A percentile compares a stretch with the other conserved stretches of the same genome.
These are phyloP conservation scores for Rhopalosiphum nymphaeae DNA, from an alignment of 2,888 invertebrate species.

Conservation along the genomic window DNA sequence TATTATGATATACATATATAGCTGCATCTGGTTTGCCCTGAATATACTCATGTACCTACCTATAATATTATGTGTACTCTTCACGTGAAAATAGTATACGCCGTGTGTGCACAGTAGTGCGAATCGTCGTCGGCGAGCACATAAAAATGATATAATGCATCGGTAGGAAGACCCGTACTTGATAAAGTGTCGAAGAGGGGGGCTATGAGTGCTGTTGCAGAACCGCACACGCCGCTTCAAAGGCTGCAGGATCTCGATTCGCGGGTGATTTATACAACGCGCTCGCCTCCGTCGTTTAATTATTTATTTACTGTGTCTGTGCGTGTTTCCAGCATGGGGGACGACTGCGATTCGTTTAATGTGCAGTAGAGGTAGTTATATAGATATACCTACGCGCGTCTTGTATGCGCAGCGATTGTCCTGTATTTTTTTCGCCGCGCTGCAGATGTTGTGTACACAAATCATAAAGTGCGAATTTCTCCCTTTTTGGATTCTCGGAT, in stretches of 20 bases:
- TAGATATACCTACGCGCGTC: background rate
- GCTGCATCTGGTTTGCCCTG: background rate
- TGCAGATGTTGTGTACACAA: background rate
- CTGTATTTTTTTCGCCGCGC: background rate
- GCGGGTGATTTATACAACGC: slow-evolving; percentile 9
- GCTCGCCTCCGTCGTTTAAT: slow-evolving; percentile 12
- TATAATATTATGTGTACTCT: background rate
- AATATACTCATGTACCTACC: background rate
- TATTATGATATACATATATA: background rate
- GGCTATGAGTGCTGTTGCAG: background rate
- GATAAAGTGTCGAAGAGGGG: background rate
- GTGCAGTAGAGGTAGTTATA: no score
- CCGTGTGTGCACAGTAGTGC: background rate
- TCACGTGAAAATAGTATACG: background rate
- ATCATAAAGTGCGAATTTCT: background rate
- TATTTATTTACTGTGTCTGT: background rate
- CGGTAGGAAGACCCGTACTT: background rate
- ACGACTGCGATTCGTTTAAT: background rate
- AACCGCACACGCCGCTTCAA: slow-evolving; percentile 11
- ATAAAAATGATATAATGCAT: background rate
- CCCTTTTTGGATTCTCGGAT: background rate
- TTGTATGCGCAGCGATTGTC: background rate
- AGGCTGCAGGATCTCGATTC: slow-evolving; percentile 12
- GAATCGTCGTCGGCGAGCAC: background rate
- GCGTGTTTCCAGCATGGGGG: background rate